Evolutionary conservation across 2,113 vertebrate species (phyloP).

Genomic region (Blennius ocellaris): DNA sequence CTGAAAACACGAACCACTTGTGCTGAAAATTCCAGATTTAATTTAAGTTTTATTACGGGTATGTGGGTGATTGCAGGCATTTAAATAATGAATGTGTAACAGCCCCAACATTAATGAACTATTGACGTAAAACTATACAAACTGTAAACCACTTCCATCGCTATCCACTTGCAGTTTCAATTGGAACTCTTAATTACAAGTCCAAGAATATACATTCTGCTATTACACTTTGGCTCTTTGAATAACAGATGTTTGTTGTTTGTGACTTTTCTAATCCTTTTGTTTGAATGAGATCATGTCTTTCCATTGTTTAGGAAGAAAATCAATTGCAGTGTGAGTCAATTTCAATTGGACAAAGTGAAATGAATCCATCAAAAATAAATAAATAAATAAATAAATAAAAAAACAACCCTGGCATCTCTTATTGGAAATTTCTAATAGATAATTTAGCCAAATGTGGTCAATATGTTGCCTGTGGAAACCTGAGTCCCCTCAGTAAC

Average conservation of each 20-base stretch:
- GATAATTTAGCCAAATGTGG: constrained; percentile 18
- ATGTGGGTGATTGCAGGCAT: neutral
- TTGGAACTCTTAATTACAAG: neutral
- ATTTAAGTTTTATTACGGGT: constrained; percentile 2
- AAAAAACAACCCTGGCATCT: constrained; percentile 11
- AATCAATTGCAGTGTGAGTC: constrained; percentile 8
- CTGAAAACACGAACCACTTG: constrained; percentile 47
- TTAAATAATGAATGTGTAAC: neutral
- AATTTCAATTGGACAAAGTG: constrained; percentile 7
- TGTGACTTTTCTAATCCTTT: neutral
- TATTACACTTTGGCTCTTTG: neutral
- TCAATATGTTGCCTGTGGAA: constrained; percentile 6
- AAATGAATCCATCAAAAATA: constrained; percentile 7
- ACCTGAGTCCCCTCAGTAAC: constrained; percentile 5
- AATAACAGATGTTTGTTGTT: constrained; percentile 4
- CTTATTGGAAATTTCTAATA: constrained; percentile 27
- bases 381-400: too few species aligned
- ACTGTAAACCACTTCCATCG: too few species aligned
- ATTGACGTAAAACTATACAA: too few species aligned
- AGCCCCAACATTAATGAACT: too few species aligned
- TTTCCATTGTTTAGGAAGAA: constrained; percentile 44
- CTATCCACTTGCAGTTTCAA: neutral
- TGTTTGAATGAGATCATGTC: constrained; percentile 22
- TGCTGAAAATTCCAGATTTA: neutral
- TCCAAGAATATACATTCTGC: neutral